phyloP scores from a whole-genome alignment of 2,113 vertebrate species.

The Geothlypis trichas region DNA sequence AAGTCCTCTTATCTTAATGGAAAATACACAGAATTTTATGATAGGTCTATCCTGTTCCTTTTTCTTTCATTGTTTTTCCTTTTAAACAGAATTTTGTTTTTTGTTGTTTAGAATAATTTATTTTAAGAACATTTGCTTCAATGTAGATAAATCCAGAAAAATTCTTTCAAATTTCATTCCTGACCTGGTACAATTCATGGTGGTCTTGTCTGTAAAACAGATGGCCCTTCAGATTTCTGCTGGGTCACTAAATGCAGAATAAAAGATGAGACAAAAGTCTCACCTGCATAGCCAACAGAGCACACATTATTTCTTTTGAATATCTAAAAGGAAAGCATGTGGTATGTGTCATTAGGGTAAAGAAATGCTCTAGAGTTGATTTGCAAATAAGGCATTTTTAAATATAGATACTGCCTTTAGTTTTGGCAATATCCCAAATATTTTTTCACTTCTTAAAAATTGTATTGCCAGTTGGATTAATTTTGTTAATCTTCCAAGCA shows the following conservation, averaged over 20 bases:
- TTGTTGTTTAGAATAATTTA: neutral
- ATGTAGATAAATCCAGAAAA: neutral
- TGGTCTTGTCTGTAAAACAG: neutral
- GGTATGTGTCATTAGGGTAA: neutral
- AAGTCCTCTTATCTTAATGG: neutral
- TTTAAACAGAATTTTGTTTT: neutral
- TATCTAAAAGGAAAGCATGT: neutral
- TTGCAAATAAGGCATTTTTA: neutral
- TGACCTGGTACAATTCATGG: neutral
- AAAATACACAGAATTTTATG: neutral
- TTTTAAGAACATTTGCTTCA: neutral
- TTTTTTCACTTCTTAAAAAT: conserved; percentile 4
- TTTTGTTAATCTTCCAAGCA: conserved; percentile 28
- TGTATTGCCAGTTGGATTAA: neutral
- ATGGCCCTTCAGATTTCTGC: neutral
- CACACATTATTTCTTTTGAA: neutral
- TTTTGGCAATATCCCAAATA: neutral
- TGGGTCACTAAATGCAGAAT: neutral
- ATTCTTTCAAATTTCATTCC: neutral
- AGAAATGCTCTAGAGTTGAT: neutral
- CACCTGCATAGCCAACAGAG: neutral
- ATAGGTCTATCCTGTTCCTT: neutral
- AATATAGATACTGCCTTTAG: neutral
- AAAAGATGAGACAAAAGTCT: neutral
- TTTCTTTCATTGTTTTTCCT: neutral